A percentile compares a stretch with the other conserved stretches of the same genome.
These are phyloP conservation scores for Anguilla obscura DNA, from an alignment of 2,797 vertebrate species.

Conservation along the genomic window DNA sequence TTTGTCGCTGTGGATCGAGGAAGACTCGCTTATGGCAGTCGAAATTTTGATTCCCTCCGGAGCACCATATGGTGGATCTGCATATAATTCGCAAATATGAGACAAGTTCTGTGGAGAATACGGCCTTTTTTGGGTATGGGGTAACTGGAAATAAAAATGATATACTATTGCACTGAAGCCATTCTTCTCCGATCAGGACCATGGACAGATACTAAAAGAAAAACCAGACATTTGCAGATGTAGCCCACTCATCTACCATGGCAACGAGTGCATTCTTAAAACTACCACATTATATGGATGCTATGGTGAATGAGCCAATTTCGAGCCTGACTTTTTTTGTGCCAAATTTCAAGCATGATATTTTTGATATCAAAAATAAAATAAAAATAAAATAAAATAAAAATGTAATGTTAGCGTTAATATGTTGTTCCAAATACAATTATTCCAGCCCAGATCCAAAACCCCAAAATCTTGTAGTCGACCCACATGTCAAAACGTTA, in stretches of 20 bases:
- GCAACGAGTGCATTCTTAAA: neutral
- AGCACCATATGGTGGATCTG: constrained; percentile 61
- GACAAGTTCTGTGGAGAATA: neutral
- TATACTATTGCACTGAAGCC: neutral
- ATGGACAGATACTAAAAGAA: constrained; percentile 31
- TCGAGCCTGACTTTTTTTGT: neutral
- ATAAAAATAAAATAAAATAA: neutral
- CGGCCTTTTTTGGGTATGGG: neutral
- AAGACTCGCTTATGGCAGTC: constrained; percentile 67
- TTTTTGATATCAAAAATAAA: neutral
- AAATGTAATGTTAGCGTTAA: neutral
- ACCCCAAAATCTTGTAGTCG: neutral
- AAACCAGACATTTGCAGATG: neutral
- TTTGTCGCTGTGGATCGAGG: constrained; percentile 69
- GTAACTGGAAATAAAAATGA: no score
- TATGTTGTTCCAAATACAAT: neutral
- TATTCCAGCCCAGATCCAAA: neutral
- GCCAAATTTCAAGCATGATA: neutral
- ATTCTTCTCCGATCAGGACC: constrained; percentile 29
- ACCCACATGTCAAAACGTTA: neutral
- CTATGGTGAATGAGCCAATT: neutral
- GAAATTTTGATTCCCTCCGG: constrained; percentile 49
- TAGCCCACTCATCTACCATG: neutral
- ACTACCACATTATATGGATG: neutral
- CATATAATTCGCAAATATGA: constrained; percentile 19